Conservation (phyloP, 2,888 invertebrate species). For the Dryobotodes eremita region DNA sequence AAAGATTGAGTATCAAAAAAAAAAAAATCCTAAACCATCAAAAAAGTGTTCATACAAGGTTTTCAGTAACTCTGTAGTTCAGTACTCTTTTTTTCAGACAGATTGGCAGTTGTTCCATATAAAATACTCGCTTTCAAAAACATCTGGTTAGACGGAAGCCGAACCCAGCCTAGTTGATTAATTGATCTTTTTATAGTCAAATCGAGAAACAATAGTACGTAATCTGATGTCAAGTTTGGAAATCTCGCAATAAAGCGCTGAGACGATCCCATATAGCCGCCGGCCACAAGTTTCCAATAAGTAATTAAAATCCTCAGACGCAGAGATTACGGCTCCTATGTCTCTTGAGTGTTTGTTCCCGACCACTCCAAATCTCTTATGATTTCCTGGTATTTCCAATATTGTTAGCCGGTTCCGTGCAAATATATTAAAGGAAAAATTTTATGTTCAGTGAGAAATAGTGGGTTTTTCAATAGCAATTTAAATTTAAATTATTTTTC, state of each 20-base stretch:
- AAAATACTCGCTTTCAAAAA: neutral
- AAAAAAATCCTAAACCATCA: too few species aligned
- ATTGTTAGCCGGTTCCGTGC: constrained; percentile 57
- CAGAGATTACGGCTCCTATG: constrained; percentile 85
- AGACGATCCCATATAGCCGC: constrained; percentile 87
- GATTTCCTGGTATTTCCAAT: constrained; percentile 81
- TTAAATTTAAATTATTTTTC: neutral
- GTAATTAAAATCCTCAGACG: constrained; percentile 90
- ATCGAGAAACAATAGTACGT: constrained; percentile 69
- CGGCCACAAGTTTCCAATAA: constrained; percentile 90
- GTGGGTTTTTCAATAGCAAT: constrained; percentile 8
- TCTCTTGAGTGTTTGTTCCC: constrained; percentile 86
- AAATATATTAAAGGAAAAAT: constrained; percentile 51
- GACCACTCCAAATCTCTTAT: constrained; percentile 81
- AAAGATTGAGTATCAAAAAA: too few species aligned
- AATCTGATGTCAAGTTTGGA: constrained; percentile 75
- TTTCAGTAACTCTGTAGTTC: too few species aligned
- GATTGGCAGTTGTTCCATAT: neutral
- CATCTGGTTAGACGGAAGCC: too few species aligned
- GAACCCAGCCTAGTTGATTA: too few species aligned
- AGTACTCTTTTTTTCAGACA: neutral
- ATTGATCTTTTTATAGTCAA: neutral
- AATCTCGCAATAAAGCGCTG: constrained; percentile 86
- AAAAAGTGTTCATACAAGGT: too few species aligned
- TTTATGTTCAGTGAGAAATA: neutral